Conservation (phyloP, 2,797 vertebrate species). For the Telmatherina bonti region DNA sequence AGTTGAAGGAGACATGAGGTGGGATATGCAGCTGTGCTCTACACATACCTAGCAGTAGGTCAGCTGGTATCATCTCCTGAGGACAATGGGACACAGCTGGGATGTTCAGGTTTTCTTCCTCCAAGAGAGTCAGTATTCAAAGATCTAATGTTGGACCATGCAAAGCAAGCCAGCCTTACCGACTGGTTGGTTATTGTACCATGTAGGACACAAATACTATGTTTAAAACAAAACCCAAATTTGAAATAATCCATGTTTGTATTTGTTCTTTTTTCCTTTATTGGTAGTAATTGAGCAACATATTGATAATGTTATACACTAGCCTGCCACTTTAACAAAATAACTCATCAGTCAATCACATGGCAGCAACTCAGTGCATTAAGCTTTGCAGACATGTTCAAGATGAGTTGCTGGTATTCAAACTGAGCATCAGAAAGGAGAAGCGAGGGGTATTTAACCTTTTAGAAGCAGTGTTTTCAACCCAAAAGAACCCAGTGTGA, state of each 20-base stretch:
- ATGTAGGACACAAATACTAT: background rate
- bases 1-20: conserved; percentile 64
- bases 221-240: background rate
- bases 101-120: conserved; percentile 34
- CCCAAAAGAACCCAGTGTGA: no score
- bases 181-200: background rate
- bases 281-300: background rate
- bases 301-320: background rate
- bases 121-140: conserved; percentile 13
- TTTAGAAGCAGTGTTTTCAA: no score
- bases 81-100: conserved; percentile 63
- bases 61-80: conserved; percentile 58
- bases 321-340: background rate
- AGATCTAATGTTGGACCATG: background rate
- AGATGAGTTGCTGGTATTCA: no score
- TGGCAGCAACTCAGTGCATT: no score
- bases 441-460: no score
- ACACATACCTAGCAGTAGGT: conserved; percentile 61
- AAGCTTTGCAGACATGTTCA: no score
- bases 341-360: no score
- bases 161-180: background rate
- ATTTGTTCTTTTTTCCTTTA: background rate
- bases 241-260: background rate
- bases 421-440: no score
- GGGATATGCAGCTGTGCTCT: conserved; percentile 59